These are phyloP conservation scores for Ganaspis brasiliensis DNA, from an alignment of 2,888 invertebrate genomes.

Conservation along the genomic window DNA sequence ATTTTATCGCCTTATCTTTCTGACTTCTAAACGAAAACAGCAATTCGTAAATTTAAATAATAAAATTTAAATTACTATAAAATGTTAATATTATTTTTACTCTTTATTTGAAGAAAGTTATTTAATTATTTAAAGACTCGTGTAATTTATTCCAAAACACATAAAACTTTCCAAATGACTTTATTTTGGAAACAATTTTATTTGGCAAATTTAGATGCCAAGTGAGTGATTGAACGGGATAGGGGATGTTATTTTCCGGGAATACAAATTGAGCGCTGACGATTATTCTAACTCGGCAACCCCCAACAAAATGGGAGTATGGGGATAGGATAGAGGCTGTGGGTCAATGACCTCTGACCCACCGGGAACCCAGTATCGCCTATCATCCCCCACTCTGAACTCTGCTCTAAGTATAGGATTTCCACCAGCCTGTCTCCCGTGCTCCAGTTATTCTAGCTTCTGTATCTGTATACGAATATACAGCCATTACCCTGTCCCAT, in stretches of 20 bases:
- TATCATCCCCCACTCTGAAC: constrained; percentile 65
- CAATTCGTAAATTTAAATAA: no score
- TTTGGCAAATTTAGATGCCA: no score
- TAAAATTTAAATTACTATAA: no score
- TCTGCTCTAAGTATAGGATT: constrained; percentile 71
- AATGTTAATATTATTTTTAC: no score
- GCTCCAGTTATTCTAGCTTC: constrained; percentile 62
- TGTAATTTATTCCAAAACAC: no score
- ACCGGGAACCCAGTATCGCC: constrained; percentile 69
- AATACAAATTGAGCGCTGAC: not conserved
- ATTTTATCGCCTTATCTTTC: not conserved
- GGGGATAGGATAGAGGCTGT: constrained; percentile 50
- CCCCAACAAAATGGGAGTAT: constrained; percentile 7
- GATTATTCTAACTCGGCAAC: constrained; percentile 29
- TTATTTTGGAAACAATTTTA: no score
- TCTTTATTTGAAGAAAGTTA: no score
- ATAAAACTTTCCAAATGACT: no score
- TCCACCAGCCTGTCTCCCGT: constrained; percentile 71
- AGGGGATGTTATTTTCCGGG: constrained; percentile 6
- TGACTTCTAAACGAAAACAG: not conserved
- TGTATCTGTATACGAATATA: constrained; percentile 48
- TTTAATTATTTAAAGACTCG: no score
- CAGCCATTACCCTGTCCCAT: constrained; percentile 32
- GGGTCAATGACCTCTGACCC: constrained; percentile 79
- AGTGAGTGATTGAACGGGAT: no score